A percentile compares a stretch with the other conserved stretches of the same genome.
Conservation (phyloP, 2,113 vertebrate species). For the Natator depressus region DNA sequence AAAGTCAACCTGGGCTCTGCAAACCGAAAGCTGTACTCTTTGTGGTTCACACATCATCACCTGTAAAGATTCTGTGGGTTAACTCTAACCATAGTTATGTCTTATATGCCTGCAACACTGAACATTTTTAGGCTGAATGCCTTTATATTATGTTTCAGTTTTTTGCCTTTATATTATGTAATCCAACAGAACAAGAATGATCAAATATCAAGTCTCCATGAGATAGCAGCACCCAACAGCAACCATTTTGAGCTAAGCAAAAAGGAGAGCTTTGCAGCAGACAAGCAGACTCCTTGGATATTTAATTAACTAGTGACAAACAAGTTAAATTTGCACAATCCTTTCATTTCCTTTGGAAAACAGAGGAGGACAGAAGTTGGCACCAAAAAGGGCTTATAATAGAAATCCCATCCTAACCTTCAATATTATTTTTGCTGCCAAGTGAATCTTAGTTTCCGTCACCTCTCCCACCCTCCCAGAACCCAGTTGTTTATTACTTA, state of each 20-base stretch:
- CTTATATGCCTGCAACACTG: background rate
- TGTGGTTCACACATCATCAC: background rate
- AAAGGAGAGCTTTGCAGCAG: background rate
- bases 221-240: background rate
- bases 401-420: background rate
- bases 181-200: background rate
- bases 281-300: constrained; percentile 20
- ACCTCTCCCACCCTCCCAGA: background rate
- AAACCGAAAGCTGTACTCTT: background rate
- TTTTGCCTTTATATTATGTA: background rate
- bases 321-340: background rate
- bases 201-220: background rate
- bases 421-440: background rate
- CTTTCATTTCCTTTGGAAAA: constrained; percentile 22
- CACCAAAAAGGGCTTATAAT: background rate
- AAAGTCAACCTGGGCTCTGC: background rate
- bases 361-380: background rate
- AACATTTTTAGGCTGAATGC: background rate
- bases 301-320: constrained; percentile 33
- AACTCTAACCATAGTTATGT: background rate
- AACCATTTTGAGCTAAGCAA: background rate
- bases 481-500: background rate
- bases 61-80: background rate
- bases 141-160: background rate
- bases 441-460: background rate